Evolutionary conservation across 2,888 invertebrate species (phyloP).

Genomic region (Calephelis perditalis): DNA sequence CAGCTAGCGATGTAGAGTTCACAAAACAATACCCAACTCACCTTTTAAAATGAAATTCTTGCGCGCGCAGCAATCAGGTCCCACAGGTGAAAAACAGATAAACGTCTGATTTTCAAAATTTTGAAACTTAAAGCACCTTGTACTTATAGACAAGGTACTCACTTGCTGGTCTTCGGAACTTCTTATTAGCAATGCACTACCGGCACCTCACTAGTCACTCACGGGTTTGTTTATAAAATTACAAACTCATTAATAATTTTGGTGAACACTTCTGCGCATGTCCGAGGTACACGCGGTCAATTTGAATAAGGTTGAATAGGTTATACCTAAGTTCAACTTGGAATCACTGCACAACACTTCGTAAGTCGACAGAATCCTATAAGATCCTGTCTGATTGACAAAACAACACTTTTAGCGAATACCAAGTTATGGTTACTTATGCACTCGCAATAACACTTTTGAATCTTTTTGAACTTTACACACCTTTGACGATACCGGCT

Average conservation of each 20-base stretch:
- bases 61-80: slow-evolving; percentile 75
- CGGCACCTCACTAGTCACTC: slow-evolving; percentile 47
- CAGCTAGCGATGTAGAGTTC: too few species aligned
- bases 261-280: slow-evolving; percentile 67
- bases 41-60: slow-evolving; percentile 63
- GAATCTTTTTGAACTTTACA: slow-evolving; percentile 33
- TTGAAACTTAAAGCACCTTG: slow-evolving; percentile 34
- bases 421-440: slow-evolving; percentile 19
- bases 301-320: slow-evolving; percentile 70
- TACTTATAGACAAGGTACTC: slow-evolving; percentile 31
- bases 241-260: slow-evolving; percentile 67
- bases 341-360: slow-evolving; percentile 51
- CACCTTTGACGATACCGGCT: slow-evolving; percentile 59
- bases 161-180: slow-evolving; percentile 45
- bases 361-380: slow-evolving; percentile 50
- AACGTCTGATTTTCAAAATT: slow-evolving; percentile 57
- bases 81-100: slow-evolving; percentile 76
- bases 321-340: slow-evolving; percentile 37
- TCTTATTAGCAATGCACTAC: slow-evolving; percentile 52
- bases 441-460: slow-evolving; percentile 9
- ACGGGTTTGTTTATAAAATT: slow-evolving; percentile 72
- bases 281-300: slow-evolving; percentile 62
- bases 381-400: background rate
- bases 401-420: slow-evolving; percentile 12
- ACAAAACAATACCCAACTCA: slow-evolving; percentile 35